phyloP scores from a whole-genome alignment of 2,888 invertebrate species.

The Chalcis sispes region DNA sequence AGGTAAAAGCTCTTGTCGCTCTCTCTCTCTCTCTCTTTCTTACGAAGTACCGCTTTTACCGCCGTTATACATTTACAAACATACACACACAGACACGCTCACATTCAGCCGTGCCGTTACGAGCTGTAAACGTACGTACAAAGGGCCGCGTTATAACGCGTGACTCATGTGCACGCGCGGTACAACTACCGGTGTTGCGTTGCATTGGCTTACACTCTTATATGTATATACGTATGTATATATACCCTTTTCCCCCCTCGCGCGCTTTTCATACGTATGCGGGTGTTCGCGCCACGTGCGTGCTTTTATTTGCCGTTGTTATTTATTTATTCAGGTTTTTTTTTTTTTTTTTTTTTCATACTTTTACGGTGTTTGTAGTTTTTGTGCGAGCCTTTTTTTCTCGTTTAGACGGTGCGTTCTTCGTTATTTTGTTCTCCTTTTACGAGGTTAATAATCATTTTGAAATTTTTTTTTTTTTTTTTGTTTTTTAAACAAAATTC shows the following conservation, averaged over 20 bases:
- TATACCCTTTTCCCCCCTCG: conserved; percentile 12
- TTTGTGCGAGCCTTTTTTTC: background rate
- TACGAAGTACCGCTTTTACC: no score
- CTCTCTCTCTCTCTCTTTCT: no score
- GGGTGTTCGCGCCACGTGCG: conserved; percentile 74
- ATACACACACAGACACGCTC: background rate
- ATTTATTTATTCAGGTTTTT: no score
- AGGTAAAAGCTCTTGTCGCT: no score
- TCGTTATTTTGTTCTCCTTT: background rate
- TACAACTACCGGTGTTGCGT: conserved; percentile 22
- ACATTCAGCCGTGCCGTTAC: background rate
- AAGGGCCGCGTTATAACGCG: conserved; percentile 11
- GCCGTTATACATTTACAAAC: no score
- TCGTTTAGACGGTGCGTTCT: background rate
- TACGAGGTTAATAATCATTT: no score
- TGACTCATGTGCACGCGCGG: conserved; percentile 32
- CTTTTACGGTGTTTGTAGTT: background rate
- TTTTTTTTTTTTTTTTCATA: conserved; percentile 59
- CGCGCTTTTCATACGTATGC: conserved; percentile 59
- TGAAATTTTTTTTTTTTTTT: no score
- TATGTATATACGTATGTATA: conserved; percentile 4
- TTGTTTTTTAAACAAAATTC: no score
- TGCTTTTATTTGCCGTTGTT: no score
- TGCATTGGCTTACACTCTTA: background rate
- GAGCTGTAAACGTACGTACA: conserved; percentile 2